Conservation (phyloP, 2,113 vertebrate genomes). For the Formicarius rufipectus region DNA sequence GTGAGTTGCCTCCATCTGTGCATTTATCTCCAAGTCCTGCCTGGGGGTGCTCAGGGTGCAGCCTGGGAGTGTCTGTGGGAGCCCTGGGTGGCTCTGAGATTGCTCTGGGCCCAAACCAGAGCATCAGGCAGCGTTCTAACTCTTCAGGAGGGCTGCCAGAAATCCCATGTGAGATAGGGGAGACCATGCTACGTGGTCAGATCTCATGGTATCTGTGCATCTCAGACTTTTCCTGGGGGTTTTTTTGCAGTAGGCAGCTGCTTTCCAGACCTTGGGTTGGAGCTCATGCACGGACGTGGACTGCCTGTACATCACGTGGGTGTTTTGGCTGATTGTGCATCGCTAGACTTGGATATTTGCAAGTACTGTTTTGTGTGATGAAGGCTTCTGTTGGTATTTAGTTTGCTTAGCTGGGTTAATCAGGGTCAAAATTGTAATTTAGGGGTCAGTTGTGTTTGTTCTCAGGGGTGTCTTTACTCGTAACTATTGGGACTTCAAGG, state of each 20-base stretch:
- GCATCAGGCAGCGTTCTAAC: background rate
- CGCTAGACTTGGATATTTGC: background rate
- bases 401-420: background rate
- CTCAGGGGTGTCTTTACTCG: background rate
- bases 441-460: background rate
- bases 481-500: background rate
- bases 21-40: background rate
- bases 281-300: background rate
- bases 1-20: conserved; percentile 43
- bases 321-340: background rate
- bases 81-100: background rate
- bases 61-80: background rate
- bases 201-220: background rate
- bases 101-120: background rate
- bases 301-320: background rate
- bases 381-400: background rate
- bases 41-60: background rate
- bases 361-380: background rate
- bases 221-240: background rate
- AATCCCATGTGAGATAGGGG: background rate
- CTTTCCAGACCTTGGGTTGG: background rate
- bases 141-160: background rate
- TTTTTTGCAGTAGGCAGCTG: background rate
- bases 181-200: background rate
- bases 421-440: background rate